A percentile compares a stretch with the other conserved stretches of the same genome.
Conservation (phyloP, 2,113 vertebrate genomes). For the Cryptomyrus ogoouensis region DNA sequence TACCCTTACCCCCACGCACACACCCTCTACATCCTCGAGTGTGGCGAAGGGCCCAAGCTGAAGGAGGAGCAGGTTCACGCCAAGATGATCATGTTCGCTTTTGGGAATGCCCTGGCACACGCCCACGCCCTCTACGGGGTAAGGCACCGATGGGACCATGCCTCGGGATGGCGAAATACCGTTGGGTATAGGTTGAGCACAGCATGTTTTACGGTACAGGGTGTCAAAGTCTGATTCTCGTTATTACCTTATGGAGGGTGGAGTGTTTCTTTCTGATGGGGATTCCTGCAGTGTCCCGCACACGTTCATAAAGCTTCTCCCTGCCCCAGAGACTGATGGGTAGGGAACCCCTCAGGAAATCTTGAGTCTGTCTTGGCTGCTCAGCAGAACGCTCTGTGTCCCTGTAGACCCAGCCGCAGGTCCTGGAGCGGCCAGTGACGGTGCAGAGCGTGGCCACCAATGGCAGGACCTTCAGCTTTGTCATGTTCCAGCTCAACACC, state of each 20-base stretch:
- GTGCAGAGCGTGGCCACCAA: slow-evolving; percentile 76
- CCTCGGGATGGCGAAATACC: neutral
- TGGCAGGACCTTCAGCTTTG: slow-evolving; percentile 73
- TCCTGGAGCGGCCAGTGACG: slow-evolving; percentile 70
- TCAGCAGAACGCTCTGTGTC: neutral
- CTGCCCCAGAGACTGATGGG: neutral
- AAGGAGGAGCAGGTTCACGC: slow-evolving; percentile 69
- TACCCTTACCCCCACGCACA: slow-evolving; percentile 75
- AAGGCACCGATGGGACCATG: neutral
- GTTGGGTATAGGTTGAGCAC: neutral
- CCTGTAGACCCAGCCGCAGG: slow-evolving; percentile 55
- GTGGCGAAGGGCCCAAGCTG: slow-evolving; percentile 46
- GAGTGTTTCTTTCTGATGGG: neutral
- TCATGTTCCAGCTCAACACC: slow-evolving; percentile 85
- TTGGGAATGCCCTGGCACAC: slow-evolving; percentile 73
- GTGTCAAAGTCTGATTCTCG: neutral
- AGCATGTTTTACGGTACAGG: neutral
- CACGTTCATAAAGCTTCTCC: neutral
- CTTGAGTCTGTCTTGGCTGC: neutral
- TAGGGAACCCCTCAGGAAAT: neutral
- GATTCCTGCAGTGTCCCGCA: neutral
- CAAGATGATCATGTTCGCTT: slow-evolving; percentile 80
- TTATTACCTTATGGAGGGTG: neutral
- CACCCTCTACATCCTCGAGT: slow-evolving; percentile 71
- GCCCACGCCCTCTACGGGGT: slow-evolving; percentile 70